A percentile compares a stretch with the other conserved stretches of the same genome.
These are phyloP conservation scores for Encarsia formosa DNA, from an alignment of 2,888 invertebrate genomes.

Conservation along the genomic window DNA sequence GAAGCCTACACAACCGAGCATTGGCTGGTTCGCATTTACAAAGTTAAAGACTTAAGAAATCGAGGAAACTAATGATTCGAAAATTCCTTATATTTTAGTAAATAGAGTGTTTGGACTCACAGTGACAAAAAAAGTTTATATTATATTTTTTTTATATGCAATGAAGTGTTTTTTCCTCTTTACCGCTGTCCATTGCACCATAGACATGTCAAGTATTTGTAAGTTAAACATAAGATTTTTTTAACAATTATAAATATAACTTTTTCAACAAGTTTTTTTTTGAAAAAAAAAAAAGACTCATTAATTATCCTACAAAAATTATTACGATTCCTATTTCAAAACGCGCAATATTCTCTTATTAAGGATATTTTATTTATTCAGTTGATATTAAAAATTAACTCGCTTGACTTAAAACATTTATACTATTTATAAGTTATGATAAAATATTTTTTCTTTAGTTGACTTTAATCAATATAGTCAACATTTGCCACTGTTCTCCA, in stretches of 20 bases:
- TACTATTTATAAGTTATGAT: conserved; percentile 14
- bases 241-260: conserved; percentile 20
- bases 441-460: conserved; percentile 21
- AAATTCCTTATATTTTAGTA: conserved; percentile 9
- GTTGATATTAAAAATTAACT: conserved; percentile 23
- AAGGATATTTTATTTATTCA: conserved; percentile 16
- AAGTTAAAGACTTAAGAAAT: conserved; percentile 92
- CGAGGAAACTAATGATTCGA: conserved; percentile 63
- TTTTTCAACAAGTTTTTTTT: conserved; percentile 23
- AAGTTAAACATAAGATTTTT: conserved; percentile 22
- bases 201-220: conserved; percentile 10
- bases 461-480: conserved; percentile 22
- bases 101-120: conserved; percentile 6
- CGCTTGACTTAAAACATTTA: conserved; percentile 21
- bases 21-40: conserved; percentile 97
- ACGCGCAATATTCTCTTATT: conserved; percentile 11
- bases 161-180: background rate
- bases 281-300: conserved; percentile 11
- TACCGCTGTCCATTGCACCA: conserved; percentile 11
- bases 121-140: conserved; percentile 18
- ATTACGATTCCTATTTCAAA: conserved; percentile 4
- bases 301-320: conserved; percentile 11
- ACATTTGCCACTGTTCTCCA: conserved; percentile 26
- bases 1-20: conserved; percentile 99
- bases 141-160: conserved; percentile 11